Conservation (phyloP, 1,140 invertebrate species). For the Watersipora subatra region DNA sequence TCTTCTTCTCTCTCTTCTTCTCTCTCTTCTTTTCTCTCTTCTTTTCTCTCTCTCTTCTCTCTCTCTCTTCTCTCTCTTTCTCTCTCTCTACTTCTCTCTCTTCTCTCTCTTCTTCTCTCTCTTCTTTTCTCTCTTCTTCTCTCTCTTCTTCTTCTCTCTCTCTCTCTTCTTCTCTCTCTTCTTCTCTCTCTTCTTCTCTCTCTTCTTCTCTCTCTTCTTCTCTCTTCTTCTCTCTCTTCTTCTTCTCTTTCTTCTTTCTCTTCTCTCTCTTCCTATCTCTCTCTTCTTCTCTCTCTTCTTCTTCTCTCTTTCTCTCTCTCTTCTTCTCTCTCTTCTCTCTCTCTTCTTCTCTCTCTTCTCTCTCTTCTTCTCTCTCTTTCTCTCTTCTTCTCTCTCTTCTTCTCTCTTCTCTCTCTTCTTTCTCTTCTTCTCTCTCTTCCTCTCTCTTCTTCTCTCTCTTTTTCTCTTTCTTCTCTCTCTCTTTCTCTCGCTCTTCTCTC, state of each 20-base stretch:
- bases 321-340: not conserved
- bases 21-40: slow-evolving; percentile 1
- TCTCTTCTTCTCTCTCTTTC: slow-evolving; percentile 6
- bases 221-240: not conserved
- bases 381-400: slow-evolving; percentile 7
- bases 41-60: not conserved
- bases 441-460: not conserved
- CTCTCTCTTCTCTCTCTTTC: not conserved
- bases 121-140: not conserved
- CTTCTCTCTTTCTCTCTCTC: not conserved
- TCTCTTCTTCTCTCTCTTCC: not conserved
- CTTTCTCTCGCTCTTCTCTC: not conserved
- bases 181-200: slow-evolving; percentile 7
- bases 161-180: slow-evolving; percentile 1
- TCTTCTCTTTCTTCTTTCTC: not conserved
- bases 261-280: not conserved
- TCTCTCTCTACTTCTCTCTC: not conserved
- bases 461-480: slow-evolving; percentile 1
- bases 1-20: not conserved
- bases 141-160: not conserved
- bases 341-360: not conserved
- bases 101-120: not conserved
- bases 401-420: slow-evolving; percentile 5
- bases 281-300: too few species aligned
- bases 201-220: not conserved